Evolutionary conservation across 2,888 invertebrate species (phyloP).

Genomic region (Brachypalpus laphriformis): DNA sequence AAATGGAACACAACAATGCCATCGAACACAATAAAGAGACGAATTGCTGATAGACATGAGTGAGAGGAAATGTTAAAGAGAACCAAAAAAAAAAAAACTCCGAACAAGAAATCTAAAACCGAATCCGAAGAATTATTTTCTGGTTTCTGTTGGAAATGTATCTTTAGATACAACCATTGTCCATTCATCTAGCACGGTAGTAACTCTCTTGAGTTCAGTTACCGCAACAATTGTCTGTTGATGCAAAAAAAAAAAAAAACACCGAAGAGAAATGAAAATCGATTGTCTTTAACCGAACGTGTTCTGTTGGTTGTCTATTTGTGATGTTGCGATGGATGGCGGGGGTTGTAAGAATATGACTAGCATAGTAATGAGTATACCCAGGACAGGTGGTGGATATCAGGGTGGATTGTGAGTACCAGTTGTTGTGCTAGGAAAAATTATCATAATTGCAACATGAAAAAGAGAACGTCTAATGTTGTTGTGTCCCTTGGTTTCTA

Average conservation of each 20-base stretch:
- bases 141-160: conserved; percentile 25
- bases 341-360: conserved; percentile 54
- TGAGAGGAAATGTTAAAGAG: conserved; percentile 30
- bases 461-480: conserved; percentile 43
- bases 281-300: conserved; percentile 48
- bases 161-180: conserved; percentile 45
- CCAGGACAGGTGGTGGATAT: conserved; percentile 63
- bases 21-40: conserved; percentile 57
- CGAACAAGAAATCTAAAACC: not conserved
- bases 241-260: conserved; percentile 28
- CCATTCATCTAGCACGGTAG: conserved; percentile 53
- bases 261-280: conserved; percentile 48
- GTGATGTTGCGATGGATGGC: not conserved
- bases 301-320: conserved; percentile 31
- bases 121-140: conserved; percentile 47
- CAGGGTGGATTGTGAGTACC: conserved; percentile 22
- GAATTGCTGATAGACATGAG: conserved; percentile 62
- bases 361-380: conserved; percentile 63
- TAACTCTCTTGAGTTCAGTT: conserved; percentile 56
- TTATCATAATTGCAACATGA: conserved; percentile 64
- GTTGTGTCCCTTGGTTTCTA: conserved; percentile 54
- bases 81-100: not conserved
- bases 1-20: conserved; percentile 61
- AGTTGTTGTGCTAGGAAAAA: not conserved
- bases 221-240: conserved; percentile 52